Percentiles rank a stretch among this genome's conserved stretches.
These are phyloP conservation scores for Neelides sp. DNA, from an alignment of 1,140 invertebrate genomes.

Conservation along the genomic window DNA sequence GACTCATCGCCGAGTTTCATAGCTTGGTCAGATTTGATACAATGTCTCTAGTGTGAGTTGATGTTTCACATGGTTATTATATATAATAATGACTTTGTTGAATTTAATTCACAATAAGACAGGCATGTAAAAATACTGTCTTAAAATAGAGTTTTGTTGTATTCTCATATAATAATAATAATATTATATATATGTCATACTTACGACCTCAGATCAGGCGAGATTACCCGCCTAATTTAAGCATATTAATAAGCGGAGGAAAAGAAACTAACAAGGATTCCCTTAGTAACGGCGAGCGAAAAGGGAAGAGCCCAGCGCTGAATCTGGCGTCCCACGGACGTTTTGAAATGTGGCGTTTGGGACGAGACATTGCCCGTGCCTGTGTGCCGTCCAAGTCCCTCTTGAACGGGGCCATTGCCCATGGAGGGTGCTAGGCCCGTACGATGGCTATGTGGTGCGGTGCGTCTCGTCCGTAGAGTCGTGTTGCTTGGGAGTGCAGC, in stretches of 20 bases:
- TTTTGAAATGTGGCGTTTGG: constrained; percentile 55
- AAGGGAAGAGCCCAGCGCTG: constrained; percentile 58
- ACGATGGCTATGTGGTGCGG: constrained; percentile 41
- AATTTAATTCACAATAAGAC: neutral
- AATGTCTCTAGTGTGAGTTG: neutral
- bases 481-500: constrained; percentile 74
- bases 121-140: neutral
- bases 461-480: constrained; percentile 54
- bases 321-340: constrained; percentile 40
- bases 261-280: constrained; percentile 83
- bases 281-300: constrained; percentile 77
- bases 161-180: neutral
- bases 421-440: constrained; percentile 59
- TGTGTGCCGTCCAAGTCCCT: constrained; percentile 45
- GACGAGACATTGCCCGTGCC: constrained; percentile 36
- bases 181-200: neutral
- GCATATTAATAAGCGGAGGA: constrained; percentile 83
- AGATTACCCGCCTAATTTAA: constrained; percentile 69
- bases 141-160: neutral
- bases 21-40: constrained; percentile 1
- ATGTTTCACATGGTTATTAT: too few species aligned
- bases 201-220: constrained; percentile 52
- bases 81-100: neutral
- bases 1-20: constrained; percentile 3
- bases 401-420: constrained; percentile 54